Conservation (phyloP, 2,888 invertebrate species). For the Plebejus anna region DNA sequence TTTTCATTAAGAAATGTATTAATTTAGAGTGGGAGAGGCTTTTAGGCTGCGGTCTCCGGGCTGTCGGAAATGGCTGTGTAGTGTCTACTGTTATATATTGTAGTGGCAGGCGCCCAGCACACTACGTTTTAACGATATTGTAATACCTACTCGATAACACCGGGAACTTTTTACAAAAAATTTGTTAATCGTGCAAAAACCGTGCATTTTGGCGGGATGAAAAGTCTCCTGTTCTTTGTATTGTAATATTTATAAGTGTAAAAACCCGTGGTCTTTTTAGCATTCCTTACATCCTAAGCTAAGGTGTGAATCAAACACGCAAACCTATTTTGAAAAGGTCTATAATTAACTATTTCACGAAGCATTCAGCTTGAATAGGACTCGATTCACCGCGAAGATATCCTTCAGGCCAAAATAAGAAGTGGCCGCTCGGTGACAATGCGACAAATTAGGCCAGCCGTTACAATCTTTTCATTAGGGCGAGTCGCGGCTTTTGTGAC, state of each 20-base stretch:
- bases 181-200: too few relatives aligned
- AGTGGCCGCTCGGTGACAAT: background rate
- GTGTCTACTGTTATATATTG: background rate
- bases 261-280: too few relatives aligned
- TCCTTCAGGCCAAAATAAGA: background rate
- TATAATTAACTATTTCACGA: background rate
- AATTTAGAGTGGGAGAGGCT: background rate
- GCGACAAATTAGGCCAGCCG: background rate
- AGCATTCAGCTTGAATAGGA: background rate
- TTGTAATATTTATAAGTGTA: too few relatives aligned
- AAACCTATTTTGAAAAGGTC: background rate
- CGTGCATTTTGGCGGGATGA: too few relatives aligned
- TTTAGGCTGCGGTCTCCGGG: background rate
- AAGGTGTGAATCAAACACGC: too few relatives aligned
- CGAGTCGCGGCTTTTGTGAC: background rate
- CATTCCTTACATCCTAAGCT: too few relatives aligned
- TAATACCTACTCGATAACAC: too few relatives aligned
- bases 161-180: too few relatives aligned
- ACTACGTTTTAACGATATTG: too few relatives aligned
- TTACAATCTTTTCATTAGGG: background rate
- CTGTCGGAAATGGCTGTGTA: background rate
- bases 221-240: too few relatives aligned
- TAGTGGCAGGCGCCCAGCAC: too few relatives aligned
- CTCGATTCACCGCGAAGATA: background rate
- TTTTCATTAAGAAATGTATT: background rate